These are phyloP conservation scores for Melanophora roralis DNA, from an alignment of 2,888 invertebrate genomes.

Conservation along the genomic window DNA sequence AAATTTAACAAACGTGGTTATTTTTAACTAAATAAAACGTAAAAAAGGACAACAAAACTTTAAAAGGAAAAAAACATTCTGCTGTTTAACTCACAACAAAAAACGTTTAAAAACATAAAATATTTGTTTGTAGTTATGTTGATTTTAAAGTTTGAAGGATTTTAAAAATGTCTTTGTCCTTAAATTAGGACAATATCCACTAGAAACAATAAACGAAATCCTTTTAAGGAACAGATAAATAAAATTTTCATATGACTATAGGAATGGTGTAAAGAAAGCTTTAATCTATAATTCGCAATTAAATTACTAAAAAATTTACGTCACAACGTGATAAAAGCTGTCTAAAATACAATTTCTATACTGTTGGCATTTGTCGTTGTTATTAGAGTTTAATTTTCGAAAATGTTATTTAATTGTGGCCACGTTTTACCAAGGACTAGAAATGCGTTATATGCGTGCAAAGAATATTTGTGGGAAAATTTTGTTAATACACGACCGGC, in stretches of 20 bases:
- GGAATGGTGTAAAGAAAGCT: constrained; percentile 1
- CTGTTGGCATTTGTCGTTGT: background rate
- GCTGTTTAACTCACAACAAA: background rate
- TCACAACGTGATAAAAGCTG: background rate
- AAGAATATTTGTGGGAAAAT: constrained; percentile 67
- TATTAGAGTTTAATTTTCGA: constrained; percentile 3
- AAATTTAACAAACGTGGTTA: constrained; percentile 54
- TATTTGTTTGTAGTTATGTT: constrained; percentile 20
- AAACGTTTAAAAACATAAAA: background rate
- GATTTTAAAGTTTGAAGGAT: constrained; percentile 25
- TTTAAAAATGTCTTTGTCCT: constrained; percentile 51
- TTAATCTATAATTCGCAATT: background rate
- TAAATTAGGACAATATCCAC: constrained; percentile 50
- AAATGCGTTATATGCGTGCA: constrained; percentile 60
- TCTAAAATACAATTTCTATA: background rate
- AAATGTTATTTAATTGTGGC: constrained; percentile 33
- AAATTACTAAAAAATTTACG: constrained; percentile 4
- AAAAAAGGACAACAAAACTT: background rate
- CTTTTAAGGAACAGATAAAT: constrained; percentile 14
- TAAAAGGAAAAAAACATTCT: background rate
- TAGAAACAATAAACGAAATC: constrained; percentile 7
- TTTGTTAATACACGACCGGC: constrained; percentile 63
- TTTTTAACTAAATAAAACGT: background rate
- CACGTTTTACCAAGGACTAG: constrained; percentile 49
- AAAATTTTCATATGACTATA: background rate